Evolutionary conservation across 2,888 invertebrate genomes (phyloP), one percentile per base, ranked within the genome.

Genomic region (Lasioglossum morio): DNA sequence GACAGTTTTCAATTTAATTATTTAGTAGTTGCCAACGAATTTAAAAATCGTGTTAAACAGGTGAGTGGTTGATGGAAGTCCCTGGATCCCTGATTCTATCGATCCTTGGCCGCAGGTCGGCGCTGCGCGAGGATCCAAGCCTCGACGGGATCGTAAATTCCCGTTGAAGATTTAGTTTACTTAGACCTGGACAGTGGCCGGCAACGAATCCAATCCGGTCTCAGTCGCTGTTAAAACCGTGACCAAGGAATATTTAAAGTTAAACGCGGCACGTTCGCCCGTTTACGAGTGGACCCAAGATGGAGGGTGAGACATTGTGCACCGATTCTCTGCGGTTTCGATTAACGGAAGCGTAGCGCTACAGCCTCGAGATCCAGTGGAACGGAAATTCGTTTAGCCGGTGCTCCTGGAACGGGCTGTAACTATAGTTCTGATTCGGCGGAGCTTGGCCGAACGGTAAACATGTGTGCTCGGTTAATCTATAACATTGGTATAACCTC

Each of bases 111-210:
- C 7, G 48, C 48, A 48, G 48, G 48, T 5, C 48, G 48, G 7
- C 23, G 48, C 23, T 23, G 48, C 48, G 48, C 48, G 23, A n/a
- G n/a, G 48, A 48, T 48, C 48, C 23, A 48, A 48, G 19, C 23
- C 48, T 30, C 60, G 27, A 63, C 63, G 27, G 16, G 72, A 72
- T 46, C 72, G 72, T 72, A 72, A 90, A 90, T 90, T 86, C 63
- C 83, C 84, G 83, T 84, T 82, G 79, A 90, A 90, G 89, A 90
- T 90, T 90, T 90, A 90, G 63, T 88, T 89, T 89, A 84, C 86
- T 85, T 83, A 85, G 79, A 70, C 16, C 4, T 34, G 81, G 77
- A 57, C 76, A 16, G 48, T 46, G 80, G 53, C 46, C 82, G 79
- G 30, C 83, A 63, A 81, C 85, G 82, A 87, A 89, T 87, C 79